phyloP scores from a whole-genome alignment of 2,888 invertebrate genomes.

The Hirtodrosophila trivittata region DNA sequence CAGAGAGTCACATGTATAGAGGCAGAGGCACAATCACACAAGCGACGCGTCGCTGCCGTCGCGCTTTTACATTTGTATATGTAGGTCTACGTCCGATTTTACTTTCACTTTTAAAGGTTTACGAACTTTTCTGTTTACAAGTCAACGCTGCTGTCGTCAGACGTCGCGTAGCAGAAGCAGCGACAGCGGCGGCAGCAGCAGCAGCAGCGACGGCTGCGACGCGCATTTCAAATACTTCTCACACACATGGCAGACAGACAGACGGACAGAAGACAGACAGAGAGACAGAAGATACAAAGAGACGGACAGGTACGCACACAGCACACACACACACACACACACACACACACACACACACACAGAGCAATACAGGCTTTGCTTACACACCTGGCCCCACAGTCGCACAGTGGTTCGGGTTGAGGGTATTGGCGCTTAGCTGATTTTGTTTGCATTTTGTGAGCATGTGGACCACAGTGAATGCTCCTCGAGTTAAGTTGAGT shows the following conservation, averaged over 20 bases:
- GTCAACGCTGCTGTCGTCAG: conserved; percentile 58
- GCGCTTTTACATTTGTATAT: conserved; percentile 79
- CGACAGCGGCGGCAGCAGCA: conserved; percentile 10
- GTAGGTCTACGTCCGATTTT: conserved; percentile 84
- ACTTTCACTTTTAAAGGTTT: conserved; percentile 84
- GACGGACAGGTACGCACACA: conserved; percentile 1
- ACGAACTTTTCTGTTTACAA: conserved; percentile 84
- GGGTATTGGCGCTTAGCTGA: conserved; percentile 2
- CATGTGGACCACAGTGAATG: conserved; percentile 27
- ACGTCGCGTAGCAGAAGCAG: conserved; percentile 25
- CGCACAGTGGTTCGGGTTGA: conserved; percentile 33
- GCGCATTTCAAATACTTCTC: conserved; percentile 62
- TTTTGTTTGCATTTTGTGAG: conserved; percentile 15
- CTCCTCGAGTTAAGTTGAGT: conserved; percentile 39
- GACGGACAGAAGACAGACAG: conserved; percentile 1
- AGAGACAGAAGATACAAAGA: conserved; percentile 13
- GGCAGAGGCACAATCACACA: conserved; percentile 14
- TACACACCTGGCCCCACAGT: conserved; percentile 17
- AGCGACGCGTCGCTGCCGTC: conserved; percentile 31
- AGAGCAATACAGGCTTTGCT: conserved; percentile 6
- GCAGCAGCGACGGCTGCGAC: conserved; percentile 27
- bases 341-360: conserved; percentile 9
- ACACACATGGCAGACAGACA: conserved; percentile 26
- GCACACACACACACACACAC: too few relatives aligned
- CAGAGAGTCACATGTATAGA: conserved; percentile 8